Evolutionary conservation across 2,888 invertebrate genomes (phyloP).

Genomic region (Lithophane ornitopus): DNA sequence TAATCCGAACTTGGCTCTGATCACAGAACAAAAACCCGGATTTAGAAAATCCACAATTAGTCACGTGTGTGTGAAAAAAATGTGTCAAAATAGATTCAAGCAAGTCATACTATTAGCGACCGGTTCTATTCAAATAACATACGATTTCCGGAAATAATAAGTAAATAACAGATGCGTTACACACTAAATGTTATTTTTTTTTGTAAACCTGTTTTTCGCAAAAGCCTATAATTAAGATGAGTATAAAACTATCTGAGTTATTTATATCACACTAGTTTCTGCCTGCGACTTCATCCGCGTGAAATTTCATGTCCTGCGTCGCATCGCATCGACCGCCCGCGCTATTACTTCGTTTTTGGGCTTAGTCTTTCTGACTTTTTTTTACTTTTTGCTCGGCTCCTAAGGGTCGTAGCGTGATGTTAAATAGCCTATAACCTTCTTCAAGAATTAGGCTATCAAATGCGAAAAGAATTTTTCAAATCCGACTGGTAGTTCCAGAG

Average conservation of each 20-base stretch:
- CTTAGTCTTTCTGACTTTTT: too few species aligned
- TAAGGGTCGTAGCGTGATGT: too few species aligned
- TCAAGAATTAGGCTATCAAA: neutral
- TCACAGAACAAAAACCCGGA: neutral
- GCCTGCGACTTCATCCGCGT: too few species aligned
- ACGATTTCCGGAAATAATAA: constrained; percentile 19
- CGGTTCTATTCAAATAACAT: constrained; percentile 9
- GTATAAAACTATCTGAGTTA: neutral
- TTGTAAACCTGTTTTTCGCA: constrained; percentile 1
- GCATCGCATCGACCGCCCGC: neutral
- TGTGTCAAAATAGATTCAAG: constrained; percentile 23
- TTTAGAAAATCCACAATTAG: neutral
- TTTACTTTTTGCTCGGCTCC: too few species aligned
- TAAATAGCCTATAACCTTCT: neutral
- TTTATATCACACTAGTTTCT: neutral
- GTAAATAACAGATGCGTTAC: constrained; percentile 15
- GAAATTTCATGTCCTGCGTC: too few species aligned
- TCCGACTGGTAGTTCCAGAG: neutral
- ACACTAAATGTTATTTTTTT: constrained; percentile 7
- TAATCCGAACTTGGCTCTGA: constrained; percentile 6
- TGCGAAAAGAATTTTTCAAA: neutral
- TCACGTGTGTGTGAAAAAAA: constrained; percentile 1
- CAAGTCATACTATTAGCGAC: constrained; percentile 23
- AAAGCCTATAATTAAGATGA: neutral
- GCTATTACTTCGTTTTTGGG: too few species aligned